A percentile compares a stretch with the other conserved stretches of the same genome.
Evolutionary conservation across 2,113 vertebrate species (phyloP).

Genomic region (Thryonomys swinderianus): DNA sequence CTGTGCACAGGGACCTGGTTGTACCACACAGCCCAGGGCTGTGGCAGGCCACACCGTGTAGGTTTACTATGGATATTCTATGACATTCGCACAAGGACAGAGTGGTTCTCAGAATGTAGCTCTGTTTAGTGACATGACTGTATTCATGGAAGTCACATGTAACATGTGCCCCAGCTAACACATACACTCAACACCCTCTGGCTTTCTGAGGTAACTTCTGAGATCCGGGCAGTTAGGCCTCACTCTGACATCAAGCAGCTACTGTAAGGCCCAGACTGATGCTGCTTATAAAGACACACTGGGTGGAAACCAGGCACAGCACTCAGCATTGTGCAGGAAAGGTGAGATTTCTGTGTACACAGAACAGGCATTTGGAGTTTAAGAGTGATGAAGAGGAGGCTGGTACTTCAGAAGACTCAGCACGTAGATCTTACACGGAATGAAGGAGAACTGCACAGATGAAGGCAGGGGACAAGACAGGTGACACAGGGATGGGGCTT

Average conservation of each 20-base stretch:
- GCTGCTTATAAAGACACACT: background rate
- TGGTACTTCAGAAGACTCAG: background rate
- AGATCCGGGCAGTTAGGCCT: background rate
- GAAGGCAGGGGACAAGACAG: background rate
- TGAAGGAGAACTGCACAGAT: background rate
- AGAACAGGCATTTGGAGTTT: background rate
- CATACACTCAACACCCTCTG: accelerated
- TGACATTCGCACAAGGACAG: background rate
- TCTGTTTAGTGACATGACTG: background rate
- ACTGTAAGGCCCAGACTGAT: background rate
- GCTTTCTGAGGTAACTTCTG: background rate
- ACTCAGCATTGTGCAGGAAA: background rate
- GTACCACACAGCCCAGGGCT: background rate
- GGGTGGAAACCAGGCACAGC: background rate
- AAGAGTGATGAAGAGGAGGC: background rate
- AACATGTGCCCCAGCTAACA: accelerated
- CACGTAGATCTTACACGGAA: background rate
- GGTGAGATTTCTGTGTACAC: background rate
- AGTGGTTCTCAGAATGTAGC: background rate
- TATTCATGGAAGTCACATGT: background rate
- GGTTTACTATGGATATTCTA: background rate
- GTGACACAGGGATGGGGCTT: background rate
- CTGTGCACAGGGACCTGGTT: no score
- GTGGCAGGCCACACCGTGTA: background rate
- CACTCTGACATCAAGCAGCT: accelerated